A percentile compares a stretch with the other conserved stretches of the same genome.
These are phyloP conservation scores for Notamacropus eugenii DNA, from an alignment of 2,797 vertebrate species.

Conservation along the genomic window DNA sequence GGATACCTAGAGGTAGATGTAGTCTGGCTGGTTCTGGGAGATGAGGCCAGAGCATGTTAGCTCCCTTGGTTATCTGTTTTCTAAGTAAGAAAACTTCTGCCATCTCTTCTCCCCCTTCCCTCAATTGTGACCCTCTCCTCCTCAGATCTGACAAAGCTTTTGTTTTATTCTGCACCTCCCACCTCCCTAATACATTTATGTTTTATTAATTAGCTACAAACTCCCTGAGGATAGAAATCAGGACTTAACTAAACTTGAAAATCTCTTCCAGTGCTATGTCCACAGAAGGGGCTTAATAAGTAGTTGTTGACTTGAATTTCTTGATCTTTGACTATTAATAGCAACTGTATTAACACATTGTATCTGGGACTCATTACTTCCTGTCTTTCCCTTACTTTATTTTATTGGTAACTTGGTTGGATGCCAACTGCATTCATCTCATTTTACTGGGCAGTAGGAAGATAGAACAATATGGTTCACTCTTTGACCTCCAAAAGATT, in stretches of 20 bases:
- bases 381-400: not conserved
- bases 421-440: not conserved
- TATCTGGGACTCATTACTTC: slow-evolving; percentile 2
- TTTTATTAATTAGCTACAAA: not conserved
- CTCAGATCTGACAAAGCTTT: not conserved
- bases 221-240: not conserved
- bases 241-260: not conserved
- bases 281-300: not conserved
- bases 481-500: not conserved
- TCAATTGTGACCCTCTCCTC: not conserved
- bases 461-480: not conserved
- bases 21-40: not conserved
- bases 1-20: not conserved
- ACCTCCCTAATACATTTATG: not conserved
- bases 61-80: not conserved
- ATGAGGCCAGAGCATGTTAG: not conserved
- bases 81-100: not conserved
- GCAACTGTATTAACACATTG: not conserved
- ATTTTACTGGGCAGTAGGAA: not conserved
- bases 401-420: not conserved
- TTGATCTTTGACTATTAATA: not conserved
- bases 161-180: not conserved
- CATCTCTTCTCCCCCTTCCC: not conserved
- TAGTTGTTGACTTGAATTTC: not conserved
- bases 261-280: not conserved